A percentile compares a stretch with the other conserved stretches of the same genome.
Evolutionary conservation across 92 coral and sea anemone species (phyloP).

Genomic region (Parazoanthus darwini): DNA sequence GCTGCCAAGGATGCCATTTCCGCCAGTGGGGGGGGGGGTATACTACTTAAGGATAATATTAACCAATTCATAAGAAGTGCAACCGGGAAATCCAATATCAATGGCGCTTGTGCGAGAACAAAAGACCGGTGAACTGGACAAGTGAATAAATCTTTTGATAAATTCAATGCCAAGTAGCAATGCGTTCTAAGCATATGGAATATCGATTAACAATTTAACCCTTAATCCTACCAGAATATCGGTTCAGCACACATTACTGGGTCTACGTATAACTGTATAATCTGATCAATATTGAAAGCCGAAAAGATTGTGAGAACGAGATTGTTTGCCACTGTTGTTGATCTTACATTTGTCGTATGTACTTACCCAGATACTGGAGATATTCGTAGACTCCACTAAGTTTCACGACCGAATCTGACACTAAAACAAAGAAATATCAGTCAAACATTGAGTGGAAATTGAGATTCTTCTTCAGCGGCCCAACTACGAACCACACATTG

Average conservation of each 20-base stretch:
- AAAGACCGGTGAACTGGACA: neutral
- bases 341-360: neutral
- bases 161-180: neutral
- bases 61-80: neutral
- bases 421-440: neutral
- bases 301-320: too few relatives aligned
- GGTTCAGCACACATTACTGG: too few relatives aligned
- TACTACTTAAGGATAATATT: too few relatives aligned
- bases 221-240: too few relatives aligned
- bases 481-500: neutral
- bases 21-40: too few relatives aligned
- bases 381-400: slow-evolving; percentile 39
- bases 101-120: neutral
- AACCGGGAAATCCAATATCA: neutral
- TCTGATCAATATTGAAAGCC: too few relatives aligned
- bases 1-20: too few relatives aligned
- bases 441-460: neutral
- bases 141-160: neutral
- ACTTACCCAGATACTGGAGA: slow-evolving; percentile 37
- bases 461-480: too few relatives aligned
- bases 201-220: too few relatives aligned
- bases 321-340: too few relatives aligned
- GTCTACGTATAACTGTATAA: too few relatives aligned
- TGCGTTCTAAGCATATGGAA: neutral
- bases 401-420: slow-evolving; percentile 6